A percentile compares a stretch with the other conserved stretches of the same genome.
Evolutionary conservation across 2,113 vertebrate genomes (phyloP).

Genomic region (Erythrolamprus reginae): DNA sequence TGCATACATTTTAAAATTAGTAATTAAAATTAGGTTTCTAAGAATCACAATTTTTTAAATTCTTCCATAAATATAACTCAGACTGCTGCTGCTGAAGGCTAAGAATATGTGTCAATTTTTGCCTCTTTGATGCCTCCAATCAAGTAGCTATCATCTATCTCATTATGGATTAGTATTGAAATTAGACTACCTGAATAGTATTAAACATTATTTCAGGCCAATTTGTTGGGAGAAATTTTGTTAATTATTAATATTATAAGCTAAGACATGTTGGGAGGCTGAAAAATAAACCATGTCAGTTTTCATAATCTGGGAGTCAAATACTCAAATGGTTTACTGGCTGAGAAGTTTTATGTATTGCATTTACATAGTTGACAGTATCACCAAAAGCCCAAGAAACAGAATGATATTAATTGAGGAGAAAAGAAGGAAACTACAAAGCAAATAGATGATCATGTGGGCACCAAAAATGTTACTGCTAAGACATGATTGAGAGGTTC

Average conservation of each 20-base stretch:
- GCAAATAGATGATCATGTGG: neutral
- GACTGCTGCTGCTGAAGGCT: neutral
- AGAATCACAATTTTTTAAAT: neutral
- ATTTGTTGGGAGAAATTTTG: neutral
- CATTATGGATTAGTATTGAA: neutral
- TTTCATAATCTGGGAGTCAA: neutral
- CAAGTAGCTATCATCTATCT: neutral
- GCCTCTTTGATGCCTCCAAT: neutral
- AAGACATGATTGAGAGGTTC: neutral
- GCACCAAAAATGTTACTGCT: neutral
- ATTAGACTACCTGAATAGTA: neutral
- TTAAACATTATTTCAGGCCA: neutral
- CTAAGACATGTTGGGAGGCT: neutral
- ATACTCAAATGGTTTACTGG: neutral
- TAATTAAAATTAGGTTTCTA: accelerated
- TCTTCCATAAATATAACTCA: neutral
- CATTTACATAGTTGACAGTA: neutral
- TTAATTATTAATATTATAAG: neutral
- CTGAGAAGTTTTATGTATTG: neutral
- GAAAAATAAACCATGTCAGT: neutral
- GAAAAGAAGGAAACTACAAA: neutral
- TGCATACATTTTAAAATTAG: neutral
- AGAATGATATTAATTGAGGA: neutral
- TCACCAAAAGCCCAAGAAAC: neutral
- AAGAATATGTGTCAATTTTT: neutral